Evolutionary conservation across 2,888 invertebrate species (phyloP).

Genomic region (Drepanosiphum platanoidis): DNA sequence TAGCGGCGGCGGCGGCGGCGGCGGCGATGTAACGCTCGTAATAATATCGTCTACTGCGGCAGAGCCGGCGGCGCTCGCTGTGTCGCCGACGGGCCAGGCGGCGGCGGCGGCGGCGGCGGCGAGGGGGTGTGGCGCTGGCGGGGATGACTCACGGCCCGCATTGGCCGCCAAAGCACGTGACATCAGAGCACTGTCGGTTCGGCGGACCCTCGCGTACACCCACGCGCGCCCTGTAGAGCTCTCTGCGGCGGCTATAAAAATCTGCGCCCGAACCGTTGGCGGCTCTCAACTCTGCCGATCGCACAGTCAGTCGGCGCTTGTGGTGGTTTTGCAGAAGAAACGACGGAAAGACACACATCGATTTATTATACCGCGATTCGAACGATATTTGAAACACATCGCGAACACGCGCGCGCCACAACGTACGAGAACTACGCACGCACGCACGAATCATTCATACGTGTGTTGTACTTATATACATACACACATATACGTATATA

Average conservation of each 20-base stretch:
- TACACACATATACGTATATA: too few species aligned
- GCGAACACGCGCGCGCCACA: neutral
- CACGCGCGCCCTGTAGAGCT: conserved; percentile 48
- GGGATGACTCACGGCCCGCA: conserved; percentile 53
- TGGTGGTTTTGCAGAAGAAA: neutral
- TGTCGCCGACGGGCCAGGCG: neutral
- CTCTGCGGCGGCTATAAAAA: conserved; percentile 50
- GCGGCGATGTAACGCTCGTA: too few species aligned
- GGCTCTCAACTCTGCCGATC: conserved; percentile 34
- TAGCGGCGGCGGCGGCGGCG: too few species aligned
- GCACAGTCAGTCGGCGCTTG: conserved; percentile 38
- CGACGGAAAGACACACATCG: neutral
- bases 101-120: neutral
- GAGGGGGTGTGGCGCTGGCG: conserved; percentile 43
- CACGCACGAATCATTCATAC: neutral
- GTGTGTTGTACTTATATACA: too few species aligned
- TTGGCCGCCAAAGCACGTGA: conserved; percentile 55
- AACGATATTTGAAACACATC: neutral
- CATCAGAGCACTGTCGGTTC: conserved; percentile 21
- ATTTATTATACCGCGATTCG: neutral
- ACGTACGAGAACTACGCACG: neutral
- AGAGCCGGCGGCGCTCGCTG: neutral
- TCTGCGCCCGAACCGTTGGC: conserved; percentile 5
- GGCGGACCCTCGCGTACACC: conserved; percentile 27
- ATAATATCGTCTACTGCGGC: too few species aligned